Base-by-base conservation (phyloP, 1,140 invertebrate genomes). In the Lasioglossum baleicum region DNA sequence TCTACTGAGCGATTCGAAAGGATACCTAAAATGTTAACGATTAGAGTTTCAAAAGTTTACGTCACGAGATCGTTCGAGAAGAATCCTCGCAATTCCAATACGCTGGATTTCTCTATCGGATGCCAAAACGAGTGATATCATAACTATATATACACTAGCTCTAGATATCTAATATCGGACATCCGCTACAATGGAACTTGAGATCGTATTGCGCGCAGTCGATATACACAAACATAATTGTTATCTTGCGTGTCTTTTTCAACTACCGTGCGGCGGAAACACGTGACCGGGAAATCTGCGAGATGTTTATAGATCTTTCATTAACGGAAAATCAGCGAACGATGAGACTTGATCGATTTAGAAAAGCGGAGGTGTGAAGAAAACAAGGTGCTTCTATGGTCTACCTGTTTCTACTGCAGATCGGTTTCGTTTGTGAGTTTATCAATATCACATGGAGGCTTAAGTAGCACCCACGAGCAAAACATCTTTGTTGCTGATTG, bases 161-260 rank as follows among this genome's bases (percentile, higher is more conserved):
- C 20, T 53, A 81, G 83, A 84, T 85, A 85, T 81, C 71, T 83
- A 69, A 69, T 83, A 76, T 84, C 70, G 61, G 83, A 84, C 83
- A 85, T 85, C 83, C 83, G 83, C 40, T 76, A 74, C 35, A 73
- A 72, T 64, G 65, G 35, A 76, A 85, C 56, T 53, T 63, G 79
- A 84, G 83, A 76, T 70, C 71, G 53, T 15, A 26, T n/a, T 35
- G 51, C 6, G 74, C 60, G 51, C 13, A 15, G 13, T 40, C 61
- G 53, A 31, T 66, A 31, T 51, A 84, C 77, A 84, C 73, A 77
- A 81, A 83, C 80, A 56, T 84, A 69, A 84, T 85, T 84, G 79
- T 81, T 85, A 84, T 81, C 83, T 85, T 60, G 44, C 40, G 78
- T 77, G 74, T 84, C 69, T 84, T 63, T 35, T 53, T 74, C 63